These are phyloP conservation scores for Branchinecta sandiegonensis DNA, from an alignment of 2,888 invertebrate species.

Conservation along the genomic window DNA sequence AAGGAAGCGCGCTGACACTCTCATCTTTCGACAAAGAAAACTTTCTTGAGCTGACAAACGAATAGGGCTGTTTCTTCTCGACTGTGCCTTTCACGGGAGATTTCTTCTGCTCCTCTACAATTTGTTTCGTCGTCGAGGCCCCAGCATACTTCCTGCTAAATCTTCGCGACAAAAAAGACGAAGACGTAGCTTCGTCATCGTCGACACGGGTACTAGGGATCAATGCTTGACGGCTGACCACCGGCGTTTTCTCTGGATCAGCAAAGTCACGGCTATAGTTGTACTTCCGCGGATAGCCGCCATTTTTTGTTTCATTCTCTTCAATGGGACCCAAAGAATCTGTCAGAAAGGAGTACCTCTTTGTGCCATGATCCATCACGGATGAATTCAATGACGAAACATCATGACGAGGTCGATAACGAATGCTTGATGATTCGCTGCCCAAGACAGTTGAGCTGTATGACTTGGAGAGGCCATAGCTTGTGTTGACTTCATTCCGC, in stretches of 20 bases:
- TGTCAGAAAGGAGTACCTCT: background rate
- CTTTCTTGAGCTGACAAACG: background rate
- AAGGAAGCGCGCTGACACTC: background rate
- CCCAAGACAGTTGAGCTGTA: background rate
- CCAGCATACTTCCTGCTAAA: background rate
- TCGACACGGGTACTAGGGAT: too few species aligned
- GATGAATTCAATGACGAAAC: background rate
- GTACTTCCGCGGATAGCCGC: background rate
- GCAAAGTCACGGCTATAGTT: background rate
- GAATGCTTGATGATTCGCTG: background rate
- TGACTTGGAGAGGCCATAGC: background rate
- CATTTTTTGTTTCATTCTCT: background rate
- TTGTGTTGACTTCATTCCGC: background rate
- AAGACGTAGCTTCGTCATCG: background rate
- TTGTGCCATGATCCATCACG: background rate
- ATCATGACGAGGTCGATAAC: background rate
- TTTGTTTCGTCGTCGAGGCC: background rate
- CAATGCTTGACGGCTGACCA: background rate
- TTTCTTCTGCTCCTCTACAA: background rate
- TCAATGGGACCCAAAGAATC: background rate
- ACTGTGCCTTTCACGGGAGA: too few species aligned
- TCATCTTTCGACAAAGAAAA: background rate
- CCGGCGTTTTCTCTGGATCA: conserved; percentile 13
- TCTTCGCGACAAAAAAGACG: background rate
- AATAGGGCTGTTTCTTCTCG: too few species aligned